These are phyloP conservation scores for Bombus affinis DNA, from an alignment of 1,140 invertebrate genomes.

Conservation along the genomic window DNA sequence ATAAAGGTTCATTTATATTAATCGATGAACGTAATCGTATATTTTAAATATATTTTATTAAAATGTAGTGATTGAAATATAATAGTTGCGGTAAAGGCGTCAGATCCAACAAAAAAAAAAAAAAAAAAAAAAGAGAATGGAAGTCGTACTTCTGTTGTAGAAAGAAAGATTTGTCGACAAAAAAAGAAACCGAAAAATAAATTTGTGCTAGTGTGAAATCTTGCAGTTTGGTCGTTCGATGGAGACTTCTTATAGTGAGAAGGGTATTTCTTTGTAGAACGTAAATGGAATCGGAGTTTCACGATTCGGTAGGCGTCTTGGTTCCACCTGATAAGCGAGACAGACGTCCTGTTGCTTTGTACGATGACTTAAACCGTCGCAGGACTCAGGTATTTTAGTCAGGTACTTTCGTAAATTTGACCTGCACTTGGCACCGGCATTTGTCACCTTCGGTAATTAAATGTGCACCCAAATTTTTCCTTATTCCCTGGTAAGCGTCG, in stretches of 20 bases:
- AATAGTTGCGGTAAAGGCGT: no score
- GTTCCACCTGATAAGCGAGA: slow-evolving; percentile 40
- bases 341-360: slow-evolving; percentile 59
- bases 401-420: slow-evolving; percentile 14
- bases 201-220: neutral
- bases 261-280: slow-evolving; percentile 15
- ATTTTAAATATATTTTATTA: no score
- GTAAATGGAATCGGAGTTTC: slow-evolving; percentile 26
- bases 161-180: no score
- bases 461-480: slow-evolving; percentile 60
- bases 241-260: neutral
- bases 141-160: no score
- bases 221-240: neutral
- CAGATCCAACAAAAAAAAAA: no score
- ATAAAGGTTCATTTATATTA: no score
- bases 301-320: slow-evolving; percentile 18
- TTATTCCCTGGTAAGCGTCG: slow-evolving; percentile 4
- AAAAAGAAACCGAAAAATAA: neutral
- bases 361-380: slow-evolving; percentile 66
- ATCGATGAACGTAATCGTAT: no score
- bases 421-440: slow-evolving; percentile 46
- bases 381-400: slow-evolving; percentile 40
- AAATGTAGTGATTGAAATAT: no score
- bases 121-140: no score
- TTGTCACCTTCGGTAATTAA: slow-evolving; percentile 74